Evolutionary conservation across 2,888 invertebrate genomes (phyloP).

Genomic region (Lacanobia wlatinum): DNA sequence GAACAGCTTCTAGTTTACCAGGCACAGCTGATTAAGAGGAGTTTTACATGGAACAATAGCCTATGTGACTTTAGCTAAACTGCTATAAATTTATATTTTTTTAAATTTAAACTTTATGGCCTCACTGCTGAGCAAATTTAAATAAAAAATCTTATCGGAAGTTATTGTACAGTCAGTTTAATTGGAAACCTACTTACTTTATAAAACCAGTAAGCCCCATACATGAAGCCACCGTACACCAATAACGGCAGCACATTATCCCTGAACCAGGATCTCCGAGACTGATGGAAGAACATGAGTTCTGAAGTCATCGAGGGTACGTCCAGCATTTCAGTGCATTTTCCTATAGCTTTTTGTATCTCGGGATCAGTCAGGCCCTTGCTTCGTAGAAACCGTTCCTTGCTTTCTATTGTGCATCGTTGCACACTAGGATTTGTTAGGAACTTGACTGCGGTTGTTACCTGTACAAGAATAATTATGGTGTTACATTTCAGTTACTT

Average conservation of each 20-base stretch:
- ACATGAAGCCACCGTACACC: conserved; percentile 94
- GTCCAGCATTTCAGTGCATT: conserved; percentile 88
- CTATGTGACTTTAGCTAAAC: no score
- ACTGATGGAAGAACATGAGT: conserved; percentile 83
- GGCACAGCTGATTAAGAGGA: no score
- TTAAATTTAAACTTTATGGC: no score
- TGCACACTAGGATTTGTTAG: conserved; percentile 96
- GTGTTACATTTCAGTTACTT: neutral
- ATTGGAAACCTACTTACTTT: conserved; percentile 90
- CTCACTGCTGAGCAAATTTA: no score
- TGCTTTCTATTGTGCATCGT: conserved; percentile 94
- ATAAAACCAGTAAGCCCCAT: conserved; percentile 95
- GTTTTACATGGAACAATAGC: no score
- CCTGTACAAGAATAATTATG: conserved; percentile 87
- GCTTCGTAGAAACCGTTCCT: conserved; percentile 94
- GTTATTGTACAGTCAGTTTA: no score
- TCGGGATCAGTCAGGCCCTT: conserved; percentile 95
- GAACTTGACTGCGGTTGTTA: conserved; percentile 96
- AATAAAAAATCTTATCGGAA: no score
- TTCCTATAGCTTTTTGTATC: conserved; percentile 93
- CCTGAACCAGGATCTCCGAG: conserved; percentile 88
- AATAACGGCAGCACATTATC: conserved; percentile 94
- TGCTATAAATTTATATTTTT: no score
- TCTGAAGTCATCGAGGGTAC: conserved; percentile 84
- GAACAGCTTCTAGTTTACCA: no score